These are phyloP conservation scores for Drosophila bunnanda DNA, from an alignment of 2,888 invertebrate genomes.

Conservation along the genomic window DNA sequence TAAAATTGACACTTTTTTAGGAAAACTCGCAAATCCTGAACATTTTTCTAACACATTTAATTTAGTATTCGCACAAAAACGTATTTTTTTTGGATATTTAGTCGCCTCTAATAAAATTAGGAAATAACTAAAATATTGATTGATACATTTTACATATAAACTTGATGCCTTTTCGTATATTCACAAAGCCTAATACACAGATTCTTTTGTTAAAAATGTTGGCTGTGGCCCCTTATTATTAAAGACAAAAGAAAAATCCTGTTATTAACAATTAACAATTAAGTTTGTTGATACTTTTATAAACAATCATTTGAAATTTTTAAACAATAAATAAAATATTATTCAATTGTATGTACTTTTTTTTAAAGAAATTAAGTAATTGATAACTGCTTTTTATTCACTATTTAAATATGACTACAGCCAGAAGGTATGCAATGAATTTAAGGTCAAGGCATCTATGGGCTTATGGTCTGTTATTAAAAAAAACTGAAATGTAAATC, in stretches of 20 bases:
- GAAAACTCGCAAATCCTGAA: neutral
- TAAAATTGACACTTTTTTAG: neutral
- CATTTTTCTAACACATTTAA: neutral
- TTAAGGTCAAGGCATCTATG: neutral
- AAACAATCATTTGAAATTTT: neutral
- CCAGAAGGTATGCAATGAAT: neutral
- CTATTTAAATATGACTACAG: neutral
- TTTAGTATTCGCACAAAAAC: neutral
- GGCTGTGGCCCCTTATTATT: neutral
- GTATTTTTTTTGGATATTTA: neutral
- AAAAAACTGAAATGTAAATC: too few relatives aligned
- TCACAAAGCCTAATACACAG: neutral
- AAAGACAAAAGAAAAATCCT: neutral
- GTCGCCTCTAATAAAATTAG: neutral
- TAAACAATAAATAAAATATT: neutral
- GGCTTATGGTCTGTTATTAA: neutral
- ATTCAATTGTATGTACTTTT: too few relatives aligned
- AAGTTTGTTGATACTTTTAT: neutral
- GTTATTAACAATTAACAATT: neutral
- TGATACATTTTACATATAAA: neutral
- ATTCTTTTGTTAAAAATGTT: neutral
- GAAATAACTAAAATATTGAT: neutral
- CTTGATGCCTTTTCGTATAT: too few relatives aligned
- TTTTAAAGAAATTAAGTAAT: neutral
- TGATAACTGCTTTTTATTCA: neutral